Evolutionary conservation across 2,113 vertebrate genomes (phyloP).

Genomic region (Columba livia): DNA sequence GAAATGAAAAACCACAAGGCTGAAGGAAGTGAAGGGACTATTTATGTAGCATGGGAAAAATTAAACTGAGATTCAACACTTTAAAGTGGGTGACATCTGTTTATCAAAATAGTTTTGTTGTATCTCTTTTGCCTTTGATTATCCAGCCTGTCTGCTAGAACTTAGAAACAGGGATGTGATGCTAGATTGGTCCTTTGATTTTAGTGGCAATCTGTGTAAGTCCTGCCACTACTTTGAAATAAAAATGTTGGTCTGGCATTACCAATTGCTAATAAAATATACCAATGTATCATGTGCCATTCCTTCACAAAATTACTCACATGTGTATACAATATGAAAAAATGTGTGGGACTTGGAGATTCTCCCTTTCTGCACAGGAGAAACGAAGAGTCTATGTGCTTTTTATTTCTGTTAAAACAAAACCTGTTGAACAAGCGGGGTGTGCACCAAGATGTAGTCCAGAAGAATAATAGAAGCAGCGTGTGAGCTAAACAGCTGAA

Average conservation of each 20-base stretch:
- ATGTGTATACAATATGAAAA: not conserved
- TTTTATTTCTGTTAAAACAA: conserved; percentile 50
- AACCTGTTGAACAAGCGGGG: conserved; percentile 32
- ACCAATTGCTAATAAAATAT: conserved; percentile 5
- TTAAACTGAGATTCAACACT: conserved; percentile 41
- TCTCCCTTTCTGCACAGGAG: not conserved
- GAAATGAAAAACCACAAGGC: conserved; percentile 43
- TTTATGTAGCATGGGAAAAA: conserved; percentile 59
- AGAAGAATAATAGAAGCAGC: conserved; percentile 12
- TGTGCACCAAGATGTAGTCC: conserved; percentile 36
- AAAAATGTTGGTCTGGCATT: not conserved
- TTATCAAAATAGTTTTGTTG: conserved; percentile 29
- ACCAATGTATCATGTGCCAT: not conserved
- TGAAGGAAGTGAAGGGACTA: conserved; percentile 48
- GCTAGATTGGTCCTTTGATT: not conserved
- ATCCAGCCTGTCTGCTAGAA: not conserved
- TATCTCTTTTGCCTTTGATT: conserved; percentile 3
- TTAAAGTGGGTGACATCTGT: conserved; percentile 41
- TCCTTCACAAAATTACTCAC: conserved; percentile 9
- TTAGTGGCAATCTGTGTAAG: not conserved
- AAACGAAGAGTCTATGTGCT: not conserved
- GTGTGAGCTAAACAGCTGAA: conserved; percentile 14
- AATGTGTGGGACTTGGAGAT: not conserved
- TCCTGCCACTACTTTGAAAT: conserved; percentile 4
- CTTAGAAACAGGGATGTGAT: not conserved